phyloP scores from a whole-genome alignment of 1,140 invertebrate genomes.

The Sminthurides bifidus region DNA sequence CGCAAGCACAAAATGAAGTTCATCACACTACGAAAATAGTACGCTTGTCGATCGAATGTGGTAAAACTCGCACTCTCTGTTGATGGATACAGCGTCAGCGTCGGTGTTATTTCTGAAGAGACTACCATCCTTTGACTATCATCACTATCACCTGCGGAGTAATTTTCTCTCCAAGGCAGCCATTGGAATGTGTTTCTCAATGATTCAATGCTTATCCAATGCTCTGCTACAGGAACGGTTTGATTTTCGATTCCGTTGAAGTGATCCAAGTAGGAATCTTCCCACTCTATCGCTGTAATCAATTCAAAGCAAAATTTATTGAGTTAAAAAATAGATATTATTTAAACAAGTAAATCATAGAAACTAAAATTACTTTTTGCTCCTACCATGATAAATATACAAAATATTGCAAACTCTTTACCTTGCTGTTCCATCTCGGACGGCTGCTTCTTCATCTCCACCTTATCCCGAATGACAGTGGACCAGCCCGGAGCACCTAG shows the following conservation, averaged over 20 bases:
- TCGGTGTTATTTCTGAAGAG: slow-evolving; percentile 12
- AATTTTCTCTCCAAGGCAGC: slow-evolving; percentile 18
- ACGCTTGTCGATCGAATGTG: slow-evolving; percentile 14
- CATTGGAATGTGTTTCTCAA: slow-evolving; percentile 21
- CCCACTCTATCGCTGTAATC: slow-evolving; percentile 1
- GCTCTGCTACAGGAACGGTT: slow-evolving; percentile 1
- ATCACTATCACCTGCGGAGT: slow-evolving; percentile 21
- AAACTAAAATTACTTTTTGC: too few species aligned
- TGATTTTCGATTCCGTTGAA: not conserved
- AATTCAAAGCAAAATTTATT: not conserved
- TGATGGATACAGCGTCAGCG: slow-evolving; percentile 9
- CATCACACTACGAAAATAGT: slow-evolving; percentile 22
- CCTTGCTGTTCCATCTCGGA: too few species aligned
- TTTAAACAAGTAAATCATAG: too few species aligned
- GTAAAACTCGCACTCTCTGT: not conserved
- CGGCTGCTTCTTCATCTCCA: not conserved
- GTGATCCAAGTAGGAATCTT: slow-evolving; percentile 3
- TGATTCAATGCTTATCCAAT: slow-evolving; percentile 23
- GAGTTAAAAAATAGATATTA: too few species aligned
- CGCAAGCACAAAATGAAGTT: slow-evolving; percentile 16
- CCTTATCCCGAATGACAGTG: not conserved
- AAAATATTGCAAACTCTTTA: too few species aligned
- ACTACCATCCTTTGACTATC: slow-evolving; percentile 18
- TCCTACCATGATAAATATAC: too few species aligned
- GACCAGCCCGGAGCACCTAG: slow-evolving; percentile 18